Percentiles rank a stretch among this genome's conserved stretches.
Evolutionary conservation across 2,113 vertebrate genomes (phyloP).

Genomic region (Oryzias melastigma): DNA sequence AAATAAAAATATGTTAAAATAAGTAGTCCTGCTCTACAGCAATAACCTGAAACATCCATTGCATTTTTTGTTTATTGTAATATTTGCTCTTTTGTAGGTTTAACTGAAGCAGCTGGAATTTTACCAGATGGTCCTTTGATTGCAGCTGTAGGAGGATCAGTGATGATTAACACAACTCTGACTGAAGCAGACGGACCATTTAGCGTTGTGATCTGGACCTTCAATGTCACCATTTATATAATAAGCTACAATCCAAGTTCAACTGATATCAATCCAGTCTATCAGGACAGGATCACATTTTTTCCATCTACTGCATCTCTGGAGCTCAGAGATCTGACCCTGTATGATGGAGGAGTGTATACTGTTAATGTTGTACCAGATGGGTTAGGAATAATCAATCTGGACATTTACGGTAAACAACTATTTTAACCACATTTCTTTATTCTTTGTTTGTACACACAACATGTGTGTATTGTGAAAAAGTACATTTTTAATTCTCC

Average conservation of each 20-base stretch:
- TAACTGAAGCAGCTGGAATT: constrained; percentile 25
- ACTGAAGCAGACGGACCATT: neutral
- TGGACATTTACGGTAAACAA: constrained; percentile 12
- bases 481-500: no score
- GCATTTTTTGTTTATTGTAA: neutral
- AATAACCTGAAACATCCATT: neutral
- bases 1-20: neutral
- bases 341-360: constrained; percentile 44
- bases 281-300: constrained; percentile 22
- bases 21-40: no score
- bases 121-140: constrained; percentile 25
- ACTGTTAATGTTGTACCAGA: accelerated
- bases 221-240: neutral
- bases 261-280: accelerated
- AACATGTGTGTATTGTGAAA: no score
- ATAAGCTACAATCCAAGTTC: accelerated
- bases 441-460: no score
- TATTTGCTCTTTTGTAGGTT: constrained; percentile 19
- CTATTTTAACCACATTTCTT: no score
- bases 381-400: accelerated
- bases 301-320: constrained; percentile 39
- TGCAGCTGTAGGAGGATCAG: constrained; percentile 9
- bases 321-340: constrained; percentile 44
- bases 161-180: constrained; percentile 26
- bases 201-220: accelerated